phyloP scores from a whole-genome alignment of 1,140 invertebrate genomes.

The Aleiodes sp. region DNA sequence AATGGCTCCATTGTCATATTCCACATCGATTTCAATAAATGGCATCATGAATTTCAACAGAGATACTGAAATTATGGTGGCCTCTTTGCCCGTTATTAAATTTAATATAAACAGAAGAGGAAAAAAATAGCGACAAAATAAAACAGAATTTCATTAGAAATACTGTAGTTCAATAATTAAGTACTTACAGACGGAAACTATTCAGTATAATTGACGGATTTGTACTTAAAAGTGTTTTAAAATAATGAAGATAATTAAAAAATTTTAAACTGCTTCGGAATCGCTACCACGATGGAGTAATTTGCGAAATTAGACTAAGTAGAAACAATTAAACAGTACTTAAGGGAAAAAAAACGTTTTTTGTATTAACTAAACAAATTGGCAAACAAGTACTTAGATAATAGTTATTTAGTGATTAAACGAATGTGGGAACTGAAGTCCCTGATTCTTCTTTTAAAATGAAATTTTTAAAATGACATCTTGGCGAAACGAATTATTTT shows the following conservation, averaged over 20 bases:
- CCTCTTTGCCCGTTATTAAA: conserved; percentile 43
- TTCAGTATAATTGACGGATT: conserved; percentile 17
- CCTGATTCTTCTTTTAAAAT: conserved; percentile 14
- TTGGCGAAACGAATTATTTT: not conserved
- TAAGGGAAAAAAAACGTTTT: not conserved
- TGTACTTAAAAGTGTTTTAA: conserved; percentile 14
- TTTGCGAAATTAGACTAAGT: conserved; percentile 22
- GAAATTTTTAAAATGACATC: not conserved
- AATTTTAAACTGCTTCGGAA: not conserved
- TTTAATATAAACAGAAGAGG: conserved; percentile 27
- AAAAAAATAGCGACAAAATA: conserved; percentile 2
- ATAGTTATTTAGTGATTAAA: conserved; percentile 1
- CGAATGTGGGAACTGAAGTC: not conserved
- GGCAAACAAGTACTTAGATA: conserved; percentile 19
- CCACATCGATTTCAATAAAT: conserved; percentile 99
- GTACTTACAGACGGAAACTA: too few species aligned
- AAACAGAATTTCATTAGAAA: not conserved
- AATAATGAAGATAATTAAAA: not conserved
- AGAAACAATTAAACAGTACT: conserved; percentile 25
- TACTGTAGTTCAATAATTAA: not conserved
- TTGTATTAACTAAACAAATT: conserved; percentile 9
- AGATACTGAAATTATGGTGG: conserved; percentile 74
- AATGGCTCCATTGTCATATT: conserved; percentile 98
- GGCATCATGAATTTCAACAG: conserved; percentile 99
- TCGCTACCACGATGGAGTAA: not conserved